Conservation (phyloP, 2,797 vertebrate species). For the Myotis myotis region DNA sequence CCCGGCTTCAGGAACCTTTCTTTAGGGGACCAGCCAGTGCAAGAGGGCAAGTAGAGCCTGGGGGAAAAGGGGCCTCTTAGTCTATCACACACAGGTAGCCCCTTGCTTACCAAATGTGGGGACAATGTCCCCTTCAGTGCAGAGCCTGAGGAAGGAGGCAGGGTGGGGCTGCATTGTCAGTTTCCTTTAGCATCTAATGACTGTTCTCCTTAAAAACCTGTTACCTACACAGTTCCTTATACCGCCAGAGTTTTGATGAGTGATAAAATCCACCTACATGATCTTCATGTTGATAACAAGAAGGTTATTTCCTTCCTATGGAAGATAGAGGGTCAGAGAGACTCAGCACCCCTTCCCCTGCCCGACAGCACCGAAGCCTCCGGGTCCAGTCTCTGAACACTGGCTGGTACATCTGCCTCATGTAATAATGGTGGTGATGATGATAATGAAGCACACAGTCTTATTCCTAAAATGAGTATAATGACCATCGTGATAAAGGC, state of each 20-base stretch:
- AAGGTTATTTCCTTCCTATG: background rate
- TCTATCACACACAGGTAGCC: background rate
- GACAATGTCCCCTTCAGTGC: background rate
- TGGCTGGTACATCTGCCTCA: background rate
- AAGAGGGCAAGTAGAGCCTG: background rate
- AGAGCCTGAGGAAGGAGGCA: background rate
- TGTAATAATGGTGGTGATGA: background rate
- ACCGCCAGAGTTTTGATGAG: background rate
- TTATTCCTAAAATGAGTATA: background rate
- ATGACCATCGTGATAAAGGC: background rate
- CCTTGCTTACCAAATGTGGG: background rate
- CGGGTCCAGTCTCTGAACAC: background rate
- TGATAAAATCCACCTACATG: background rate
- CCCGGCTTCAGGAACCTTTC: background rate
- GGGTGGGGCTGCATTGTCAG: background rate
- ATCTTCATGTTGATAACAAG: background rate
- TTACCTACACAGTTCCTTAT: background rate
- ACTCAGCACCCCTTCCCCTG: background rate
- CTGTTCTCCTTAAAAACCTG: constrained; percentile 3
- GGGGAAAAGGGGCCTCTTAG: background rate
- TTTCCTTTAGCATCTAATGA: background rate
- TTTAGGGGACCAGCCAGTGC: background rate
- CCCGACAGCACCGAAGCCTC: background rate
- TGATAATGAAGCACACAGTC: background rate
- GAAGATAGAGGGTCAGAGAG: background rate